Base-by-base conservation (phyloP, 2,888 invertebrate genomes). In the Julus scanicus region DNA sequence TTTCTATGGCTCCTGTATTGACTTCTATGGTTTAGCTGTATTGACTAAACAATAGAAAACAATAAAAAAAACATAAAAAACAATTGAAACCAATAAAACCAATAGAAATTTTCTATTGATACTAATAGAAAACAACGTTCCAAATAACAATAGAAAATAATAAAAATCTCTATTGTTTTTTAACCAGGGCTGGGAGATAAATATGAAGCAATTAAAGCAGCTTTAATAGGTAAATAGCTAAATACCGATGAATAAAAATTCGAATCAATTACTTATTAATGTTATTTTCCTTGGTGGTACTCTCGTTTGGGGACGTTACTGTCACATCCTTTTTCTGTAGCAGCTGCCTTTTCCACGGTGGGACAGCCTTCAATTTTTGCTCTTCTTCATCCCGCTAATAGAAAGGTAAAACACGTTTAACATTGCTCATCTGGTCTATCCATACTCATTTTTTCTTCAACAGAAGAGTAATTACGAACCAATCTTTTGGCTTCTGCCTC, bases 271-370 rank as follows among this genome's bases (percentile, higher is more conserved):
- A 86, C 88, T 84, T 49, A 5, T 63, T 63, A 63, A 1, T 63
- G 63, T 63, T n/a, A 20, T 63, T 63, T 63, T 63, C 63, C 11
- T 20, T 63, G 63, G 9, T 9, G n/a, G 63, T 63, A 5, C 5
- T 63, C 2, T n/a, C 63, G 20, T 20, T 63, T 8, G 5, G 20
- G 20, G 63, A 20, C 5, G n/a, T 63, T 6, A 11, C 63, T 5
- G 44, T n/a, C 9, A 37, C 88, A 88, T 92, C 92, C 90, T 92
- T 92, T 90, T 91, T 91, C 90, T 92, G 92, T 90, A 98, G 92
- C 89, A 98, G 93, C 91, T 98, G 98, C 88, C 98, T 94, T 92
- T 98, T 98, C 98, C 98, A 98, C 87, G 96, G 96, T 0, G 98
- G 98, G 91, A 98, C 96, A 17, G 97, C 94, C 39, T 96, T 96